Conservation (phyloP, 1,140 invertebrate genomes). For the Saccostrea glomerata region DNA sequence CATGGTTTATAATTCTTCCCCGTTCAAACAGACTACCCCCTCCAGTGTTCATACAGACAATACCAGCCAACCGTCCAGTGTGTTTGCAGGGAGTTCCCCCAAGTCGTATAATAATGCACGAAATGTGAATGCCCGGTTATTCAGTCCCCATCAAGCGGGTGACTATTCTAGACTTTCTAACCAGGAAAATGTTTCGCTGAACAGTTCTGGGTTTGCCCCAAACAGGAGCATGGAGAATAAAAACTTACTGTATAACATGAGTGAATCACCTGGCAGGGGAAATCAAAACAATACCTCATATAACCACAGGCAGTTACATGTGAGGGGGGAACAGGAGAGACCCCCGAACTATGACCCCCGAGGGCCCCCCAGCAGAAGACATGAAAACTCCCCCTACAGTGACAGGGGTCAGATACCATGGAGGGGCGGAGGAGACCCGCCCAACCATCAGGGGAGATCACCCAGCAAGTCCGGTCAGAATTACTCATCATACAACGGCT, state of each 20-base stretch:
- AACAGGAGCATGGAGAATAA: background rate
- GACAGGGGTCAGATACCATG: background rate
- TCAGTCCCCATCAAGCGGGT: background rate
- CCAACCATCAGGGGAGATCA: background rate
- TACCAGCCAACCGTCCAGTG: conserved; percentile 16
- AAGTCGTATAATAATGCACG: background rate
- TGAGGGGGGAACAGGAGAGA: background rate
- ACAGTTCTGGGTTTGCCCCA: background rate
- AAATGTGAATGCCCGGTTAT: background rate
- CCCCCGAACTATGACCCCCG: background rate
- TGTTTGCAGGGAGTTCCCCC: background rate
- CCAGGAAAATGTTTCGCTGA: conserved; percentile 1
- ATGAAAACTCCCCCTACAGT: background rate
- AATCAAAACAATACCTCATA: background rate
- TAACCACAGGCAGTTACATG: background rate
- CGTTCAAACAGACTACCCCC: conserved; percentile 17
- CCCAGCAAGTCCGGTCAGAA: background rate
- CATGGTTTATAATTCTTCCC: conserved; percentile 12
- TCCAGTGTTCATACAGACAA: conserved; percentile 28
- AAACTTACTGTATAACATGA: background rate
- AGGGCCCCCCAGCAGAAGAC: background rate
- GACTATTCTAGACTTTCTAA: background rate
- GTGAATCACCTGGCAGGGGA: background rate
- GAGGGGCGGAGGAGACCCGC: background rate
- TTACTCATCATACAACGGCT: background rate